Conservation (phyloP, 2,888 invertebrate genomes). For the Dolichomitus sp. region DNA sequence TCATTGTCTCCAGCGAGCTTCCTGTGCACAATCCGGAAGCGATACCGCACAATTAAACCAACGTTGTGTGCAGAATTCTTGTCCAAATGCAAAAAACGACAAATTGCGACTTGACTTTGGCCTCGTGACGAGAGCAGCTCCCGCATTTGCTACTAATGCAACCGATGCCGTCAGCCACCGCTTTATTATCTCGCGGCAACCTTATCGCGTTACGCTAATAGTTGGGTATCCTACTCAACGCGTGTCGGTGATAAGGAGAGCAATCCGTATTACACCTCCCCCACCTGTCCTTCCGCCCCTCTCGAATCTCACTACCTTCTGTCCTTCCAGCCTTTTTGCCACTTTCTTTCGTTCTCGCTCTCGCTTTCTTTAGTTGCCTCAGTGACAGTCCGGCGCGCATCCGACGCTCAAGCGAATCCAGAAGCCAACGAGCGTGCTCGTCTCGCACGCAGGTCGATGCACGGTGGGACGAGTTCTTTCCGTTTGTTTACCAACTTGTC, state of each 20-base stretch:
- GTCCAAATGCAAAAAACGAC: not conserved
- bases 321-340: not conserved
- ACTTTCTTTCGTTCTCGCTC: slow-evolving; percentile 7
- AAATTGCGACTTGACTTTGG: slow-evolving; percentile 40
- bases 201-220: slow-evolving; percentile 60
- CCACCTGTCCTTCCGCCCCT: slow-evolving; percentile 10
- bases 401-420: slow-evolving; percentile 22
- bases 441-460: not conserved
- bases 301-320: not conserved
- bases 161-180: slow-evolving; percentile 50
- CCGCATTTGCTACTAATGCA: slow-evolving; percentile 39
- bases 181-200: slow-evolving; percentile 56
- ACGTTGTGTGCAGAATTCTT: not conserved
- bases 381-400: slow-evolving; percentile 21
- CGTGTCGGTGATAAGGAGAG: slow-evolving; percentile 58
- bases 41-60: not conserved
- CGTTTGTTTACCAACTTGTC: slow-evolving; percentile 35
- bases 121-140: slow-evolving; percentile 24
- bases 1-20: slow-evolving; percentile 8
- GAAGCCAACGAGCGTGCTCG: not conserved
- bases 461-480: slow-evolving; percentile 22
- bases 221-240: slow-evolving; percentile 52
- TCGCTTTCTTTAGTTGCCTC: not conserved
- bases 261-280: slow-evolving; percentile 9
- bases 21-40: not conserved